Conservation (phyloP, 2,888 invertebrate genomes). For the Reticulitermes lucifugus region DNA sequence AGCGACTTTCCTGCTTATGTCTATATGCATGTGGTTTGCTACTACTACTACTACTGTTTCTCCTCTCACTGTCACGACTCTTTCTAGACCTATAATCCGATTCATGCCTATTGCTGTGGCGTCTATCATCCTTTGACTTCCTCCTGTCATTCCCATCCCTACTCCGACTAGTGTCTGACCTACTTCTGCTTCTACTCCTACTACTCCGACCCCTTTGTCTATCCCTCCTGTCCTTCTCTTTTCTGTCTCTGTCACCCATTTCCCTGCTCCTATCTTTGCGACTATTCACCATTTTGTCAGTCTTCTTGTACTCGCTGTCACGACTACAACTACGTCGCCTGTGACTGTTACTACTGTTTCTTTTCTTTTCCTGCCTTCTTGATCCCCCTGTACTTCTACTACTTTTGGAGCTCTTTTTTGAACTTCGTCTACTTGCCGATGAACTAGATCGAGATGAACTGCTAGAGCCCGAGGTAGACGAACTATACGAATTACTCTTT, state of each 20-base stretch:
- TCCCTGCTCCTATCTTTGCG: constrained; percentile 41
- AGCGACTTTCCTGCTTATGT: constrained; percentile 14
- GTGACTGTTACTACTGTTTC: constrained; percentile 42
- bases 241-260: constrained; percentile 44
- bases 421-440: constrained; percentile 48
- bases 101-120: constrained; percentile 51
- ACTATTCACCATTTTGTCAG: constrained; percentile 11
- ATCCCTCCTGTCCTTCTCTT: constrained; percentile 46
- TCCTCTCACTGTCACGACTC: constrained; percentile 45
- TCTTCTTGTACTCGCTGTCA: neutral
- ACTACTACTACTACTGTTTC: constrained; percentile 31
- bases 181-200: constrained; percentile 26
- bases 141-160: constrained; percentile 22
- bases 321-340: constrained; percentile 11
- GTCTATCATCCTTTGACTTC: constrained; percentile 41
- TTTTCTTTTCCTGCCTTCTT: constrained; percentile 47
- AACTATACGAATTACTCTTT: constrained; percentile 52
- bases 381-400: constrained; percentile 37
- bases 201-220: constrained; percentile 8
- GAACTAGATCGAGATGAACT: constrained; percentile 49
- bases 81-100: constrained; percentile 59
- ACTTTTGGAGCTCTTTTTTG: constrained; percentile 47
- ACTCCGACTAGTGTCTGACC: constrained; percentile 35
- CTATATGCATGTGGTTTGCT: constrained; percentile 35
- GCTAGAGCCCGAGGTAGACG: constrained; percentile 45